phyloP scores from a whole-genome alignment of 2,113 vertebrate species.

The Rhinoptilus africanus region DNA sequence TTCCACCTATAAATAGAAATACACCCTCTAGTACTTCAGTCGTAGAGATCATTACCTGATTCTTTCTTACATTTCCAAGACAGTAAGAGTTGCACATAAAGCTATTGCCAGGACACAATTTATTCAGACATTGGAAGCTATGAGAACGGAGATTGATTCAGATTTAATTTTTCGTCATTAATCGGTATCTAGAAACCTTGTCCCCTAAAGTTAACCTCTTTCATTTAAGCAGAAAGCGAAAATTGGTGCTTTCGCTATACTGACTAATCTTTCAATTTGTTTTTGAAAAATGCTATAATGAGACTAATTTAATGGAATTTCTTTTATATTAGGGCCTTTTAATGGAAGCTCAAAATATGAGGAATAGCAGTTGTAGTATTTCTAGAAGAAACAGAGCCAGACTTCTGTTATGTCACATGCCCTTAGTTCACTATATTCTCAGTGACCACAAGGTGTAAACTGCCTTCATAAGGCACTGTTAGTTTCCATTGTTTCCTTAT shows the following conservation, averaged over 20 bases:
- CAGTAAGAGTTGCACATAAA: background rate
- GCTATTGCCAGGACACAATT: background rate
- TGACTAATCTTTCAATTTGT: background rate
- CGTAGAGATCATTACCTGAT: background rate
- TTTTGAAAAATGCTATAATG: background rate
- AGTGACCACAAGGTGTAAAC: slow-evolving; percentile 3
- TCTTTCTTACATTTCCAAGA: background rate
- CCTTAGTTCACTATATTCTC: slow-evolving; percentile 30
- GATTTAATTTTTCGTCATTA: background rate
- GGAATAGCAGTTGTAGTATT: background rate
- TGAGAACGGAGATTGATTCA: background rate
- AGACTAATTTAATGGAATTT: background rate
- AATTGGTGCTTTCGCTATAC: background rate
- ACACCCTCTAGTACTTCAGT: background rate
- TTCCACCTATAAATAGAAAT: background rate
- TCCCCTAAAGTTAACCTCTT: background rate
- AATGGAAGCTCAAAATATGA: background rate
- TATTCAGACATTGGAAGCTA: background rate
- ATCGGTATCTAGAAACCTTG: background rate
- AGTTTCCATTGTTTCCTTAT: slow-evolving; percentile 3
- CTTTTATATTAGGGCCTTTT: background rate
- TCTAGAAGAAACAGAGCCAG: background rate
- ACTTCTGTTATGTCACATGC: background rate
- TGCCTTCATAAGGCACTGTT: background rate
- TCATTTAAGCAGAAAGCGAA: background rate